These are phyloP conservation scores for Sylvia borin DNA, from an alignment of 2,797 vertebrate species.

Conservation along the genomic window DNA sequence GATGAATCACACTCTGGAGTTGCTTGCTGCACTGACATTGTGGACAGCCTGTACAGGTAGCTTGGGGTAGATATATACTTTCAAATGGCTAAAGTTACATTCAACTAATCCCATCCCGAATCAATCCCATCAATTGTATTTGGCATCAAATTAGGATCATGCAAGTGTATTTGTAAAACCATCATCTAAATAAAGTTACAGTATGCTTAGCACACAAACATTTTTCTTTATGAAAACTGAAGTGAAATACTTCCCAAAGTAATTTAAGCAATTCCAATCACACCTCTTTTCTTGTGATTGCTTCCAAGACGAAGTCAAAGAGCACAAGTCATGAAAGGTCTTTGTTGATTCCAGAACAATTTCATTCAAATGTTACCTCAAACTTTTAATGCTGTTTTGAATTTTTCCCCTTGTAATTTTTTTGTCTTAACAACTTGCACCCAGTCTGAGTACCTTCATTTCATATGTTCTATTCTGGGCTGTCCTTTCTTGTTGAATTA, in stretches of 20 bases:
- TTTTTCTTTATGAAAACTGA: not conserved
- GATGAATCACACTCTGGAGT: not conserved
- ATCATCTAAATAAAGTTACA: not conserved
- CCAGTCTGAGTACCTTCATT: not conserved
- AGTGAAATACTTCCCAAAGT: not conserved
- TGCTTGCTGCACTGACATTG: not conserved
- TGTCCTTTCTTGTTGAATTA: not conserved
- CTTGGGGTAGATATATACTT: not conserved
- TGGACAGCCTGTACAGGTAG: not conserved
- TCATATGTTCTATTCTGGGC: not conserved
- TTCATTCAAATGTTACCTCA: not conserved
- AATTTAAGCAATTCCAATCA: not conserved
- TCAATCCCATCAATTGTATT: not conserved
- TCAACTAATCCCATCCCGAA: not conserved
- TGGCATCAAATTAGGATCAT: not conserved
- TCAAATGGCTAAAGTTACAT: not conserved
- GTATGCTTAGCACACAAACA: not conserved
- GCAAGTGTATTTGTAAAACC: not conserved
- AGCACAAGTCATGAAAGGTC: not conserved
- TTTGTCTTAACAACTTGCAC: not conserved
- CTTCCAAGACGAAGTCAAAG: not conserved
- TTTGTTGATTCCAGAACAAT: not conserved
- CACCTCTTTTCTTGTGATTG: not conserved
- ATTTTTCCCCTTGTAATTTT: not conserved
- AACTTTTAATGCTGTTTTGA: not conserved